Evolutionary conservation across 2,888 invertebrate species (phyloP).

Genomic region (Amphipyra berbera): DNA sequence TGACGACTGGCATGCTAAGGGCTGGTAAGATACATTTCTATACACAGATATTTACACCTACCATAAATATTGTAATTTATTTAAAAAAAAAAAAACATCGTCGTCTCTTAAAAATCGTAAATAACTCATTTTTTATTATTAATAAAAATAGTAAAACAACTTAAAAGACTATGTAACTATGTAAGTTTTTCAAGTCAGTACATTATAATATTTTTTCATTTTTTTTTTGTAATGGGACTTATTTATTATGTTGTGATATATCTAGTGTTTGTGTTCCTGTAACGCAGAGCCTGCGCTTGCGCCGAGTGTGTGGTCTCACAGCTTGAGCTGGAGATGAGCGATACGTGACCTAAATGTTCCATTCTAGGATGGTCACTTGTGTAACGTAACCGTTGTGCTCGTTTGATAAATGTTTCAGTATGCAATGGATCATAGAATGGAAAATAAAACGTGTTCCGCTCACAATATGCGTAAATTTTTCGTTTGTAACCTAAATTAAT

Average conservation of each 20-base stretch:
- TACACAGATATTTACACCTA: conserved; percentile 63
- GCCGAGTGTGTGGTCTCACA: conserved; percentile 29
- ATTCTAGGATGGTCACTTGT: conserved; percentile 17
- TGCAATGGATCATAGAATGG: conserved; percentile 15
- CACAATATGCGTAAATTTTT: conserved; percentile 53
- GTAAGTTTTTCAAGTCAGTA: conserved; percentile 80
- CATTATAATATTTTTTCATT: conserved; percentile 67
- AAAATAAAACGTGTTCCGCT: conserved; percentile 37
- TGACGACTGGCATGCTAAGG: conserved; percentile 36
- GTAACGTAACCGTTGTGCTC: not conserved
- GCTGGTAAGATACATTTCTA: conserved; percentile 76
- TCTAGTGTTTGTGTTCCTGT: conserved; percentile 61
- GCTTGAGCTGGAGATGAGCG: conserved; percentile 3
- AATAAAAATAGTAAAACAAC: conserved; percentile 84
- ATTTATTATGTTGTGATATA: conserved; percentile 79
- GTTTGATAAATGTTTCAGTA: not conserved
- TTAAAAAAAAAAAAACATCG: conserved; percentile 51
- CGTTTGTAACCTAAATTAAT: conserved; percentile 52
- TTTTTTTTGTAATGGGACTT: conserved; percentile 75
- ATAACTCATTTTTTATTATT: conserved; percentile 69
- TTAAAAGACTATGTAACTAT: conserved; percentile 77
- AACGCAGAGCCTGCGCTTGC: conserved; percentile 48
- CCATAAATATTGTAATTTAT: conserved; percentile 63
- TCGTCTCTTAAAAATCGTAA: conserved; percentile 81
- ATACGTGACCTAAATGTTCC: conserved; percentile 12